Evolutionary conservation across 2,797 vertebrate species (phyloP).

Genomic region (Natrix natrix): DNA sequence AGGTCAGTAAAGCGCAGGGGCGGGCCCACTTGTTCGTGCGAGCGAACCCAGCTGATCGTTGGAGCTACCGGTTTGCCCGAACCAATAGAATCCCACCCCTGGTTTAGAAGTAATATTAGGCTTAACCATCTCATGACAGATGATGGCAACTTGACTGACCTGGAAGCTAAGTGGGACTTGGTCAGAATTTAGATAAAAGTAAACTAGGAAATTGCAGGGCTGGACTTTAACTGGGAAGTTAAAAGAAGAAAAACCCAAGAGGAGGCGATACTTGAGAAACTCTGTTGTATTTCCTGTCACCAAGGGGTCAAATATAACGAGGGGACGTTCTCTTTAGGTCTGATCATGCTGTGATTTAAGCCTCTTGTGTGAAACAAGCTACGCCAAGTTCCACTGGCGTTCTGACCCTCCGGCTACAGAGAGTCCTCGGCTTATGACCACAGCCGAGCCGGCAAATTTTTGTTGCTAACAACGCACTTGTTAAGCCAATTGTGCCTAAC

Average conservation of each 20-base stretch:
- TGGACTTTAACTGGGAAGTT: neutral
- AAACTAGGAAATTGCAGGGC: neutral
- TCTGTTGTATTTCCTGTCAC: neutral
- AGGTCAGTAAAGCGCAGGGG: too few species aligned
- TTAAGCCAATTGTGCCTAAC: too few species aligned
- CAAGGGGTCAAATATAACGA: neutral
- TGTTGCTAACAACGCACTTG: too few species aligned
- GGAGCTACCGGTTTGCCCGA: too few species aligned
- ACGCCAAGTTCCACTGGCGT: too few species aligned
- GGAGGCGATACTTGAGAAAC: neutral
- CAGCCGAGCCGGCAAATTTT: too few species aligned
- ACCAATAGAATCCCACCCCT: too few species aligned
- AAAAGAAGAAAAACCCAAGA: neutral
- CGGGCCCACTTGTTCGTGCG: too few species aligned
- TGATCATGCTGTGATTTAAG: neutral
- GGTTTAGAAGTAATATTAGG: neutral
- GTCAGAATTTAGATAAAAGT: neutral
- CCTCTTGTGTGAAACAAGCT: neutral
- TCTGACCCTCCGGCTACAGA: neutral
- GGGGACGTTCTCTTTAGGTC: too few species aligned
- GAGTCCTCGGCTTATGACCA: too few species aligned
- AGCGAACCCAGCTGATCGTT: too few species aligned
- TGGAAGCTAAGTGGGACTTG: neutral
- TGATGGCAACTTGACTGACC: neutral
- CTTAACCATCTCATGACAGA: neutral